Conservation (phyloP, 2,113 vertebrate genomes). For the Ellobius talpinus region DNA sequence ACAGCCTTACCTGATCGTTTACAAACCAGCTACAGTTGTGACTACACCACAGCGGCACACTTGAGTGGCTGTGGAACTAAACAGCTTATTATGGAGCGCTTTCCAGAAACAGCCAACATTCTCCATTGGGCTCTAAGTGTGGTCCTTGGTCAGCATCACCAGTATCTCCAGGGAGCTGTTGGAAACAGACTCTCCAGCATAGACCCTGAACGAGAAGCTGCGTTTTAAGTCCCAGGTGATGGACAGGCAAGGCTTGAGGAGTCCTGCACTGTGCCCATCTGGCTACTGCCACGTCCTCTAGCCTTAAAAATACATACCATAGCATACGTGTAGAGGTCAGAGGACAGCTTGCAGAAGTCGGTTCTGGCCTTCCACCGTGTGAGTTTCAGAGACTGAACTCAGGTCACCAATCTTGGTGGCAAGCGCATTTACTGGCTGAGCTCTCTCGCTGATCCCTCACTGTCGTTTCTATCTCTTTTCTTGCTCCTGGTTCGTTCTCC, state of each 20-base stretch:
- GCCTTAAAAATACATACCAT: too few species aligned
- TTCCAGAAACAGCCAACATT: background rate
- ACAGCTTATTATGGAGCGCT: background rate
- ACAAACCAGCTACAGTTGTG: background rate
- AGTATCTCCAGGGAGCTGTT: too few species aligned
- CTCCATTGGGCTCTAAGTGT: background rate
- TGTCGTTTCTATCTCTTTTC: too few species aligned
- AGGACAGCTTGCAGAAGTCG: background rate
- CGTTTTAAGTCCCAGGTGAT: background rate
- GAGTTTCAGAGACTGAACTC: background rate
- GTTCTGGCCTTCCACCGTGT: background rate
- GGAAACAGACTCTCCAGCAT: background rate
- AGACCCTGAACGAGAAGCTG: background rate
- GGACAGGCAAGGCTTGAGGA: background rate
- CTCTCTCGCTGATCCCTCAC: background rate
- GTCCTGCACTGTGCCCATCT: background rate
- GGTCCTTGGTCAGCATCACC: background rate
- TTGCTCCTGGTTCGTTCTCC: background rate
- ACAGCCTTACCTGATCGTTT: background rate
- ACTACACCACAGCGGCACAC: background rate
- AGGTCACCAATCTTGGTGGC: background rate
- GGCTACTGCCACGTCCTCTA: background rate
- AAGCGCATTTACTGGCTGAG: too few species aligned
- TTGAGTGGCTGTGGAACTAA: background rate
- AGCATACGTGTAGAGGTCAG: background rate